Percentiles rank a stretch among this genome's conserved stretches.
Evolutionary conservation across 2,797 vertebrate species (phyloP).

Genomic region (Aselliscus stoliczkanus): DNA sequence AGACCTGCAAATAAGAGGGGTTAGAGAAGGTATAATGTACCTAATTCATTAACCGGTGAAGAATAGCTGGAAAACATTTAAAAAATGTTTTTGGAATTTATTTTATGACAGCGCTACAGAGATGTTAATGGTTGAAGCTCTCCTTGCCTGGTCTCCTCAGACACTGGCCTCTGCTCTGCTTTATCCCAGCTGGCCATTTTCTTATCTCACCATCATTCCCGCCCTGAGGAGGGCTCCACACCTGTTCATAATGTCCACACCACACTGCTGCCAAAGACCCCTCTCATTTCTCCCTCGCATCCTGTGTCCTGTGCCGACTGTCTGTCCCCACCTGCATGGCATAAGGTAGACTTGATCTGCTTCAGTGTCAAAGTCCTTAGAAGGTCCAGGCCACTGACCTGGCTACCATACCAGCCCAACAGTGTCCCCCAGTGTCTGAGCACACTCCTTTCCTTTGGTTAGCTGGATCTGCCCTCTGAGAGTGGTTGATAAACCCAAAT

Average conservation of each 20-base stretch:
- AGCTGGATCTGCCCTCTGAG: background rate
- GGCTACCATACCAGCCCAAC: background rate
- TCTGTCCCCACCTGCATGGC: rapidly evolving
- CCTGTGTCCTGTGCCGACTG: background rate
- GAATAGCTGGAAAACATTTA: background rate
- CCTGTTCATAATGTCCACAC: rapidly evolving
- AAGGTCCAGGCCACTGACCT: background rate
- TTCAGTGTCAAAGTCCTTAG: background rate
- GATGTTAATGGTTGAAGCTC: background rate
- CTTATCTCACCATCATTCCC: background rate
- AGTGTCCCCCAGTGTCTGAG: background rate
- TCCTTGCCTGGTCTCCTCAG: background rate
- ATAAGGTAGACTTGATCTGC: background rate
- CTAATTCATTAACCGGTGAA: background rate
- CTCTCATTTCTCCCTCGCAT: background rate
- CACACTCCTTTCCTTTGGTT: rapidly evolving
- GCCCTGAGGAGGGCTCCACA: background rate
- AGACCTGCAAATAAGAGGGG: background rate
- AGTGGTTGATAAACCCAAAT: background rate
- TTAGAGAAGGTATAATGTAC: background rate
- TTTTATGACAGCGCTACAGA: background rate
- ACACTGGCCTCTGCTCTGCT: background rate
- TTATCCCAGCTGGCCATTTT: rapidly evolving
- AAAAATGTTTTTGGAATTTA: background rate
- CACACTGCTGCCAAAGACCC: too few species aligned